A percentile compares a stretch with the other conserved stretches of the same genome.
Conservation (phyloP, 64 coral and sea anemone species). For the Porites lutea region DNA sequence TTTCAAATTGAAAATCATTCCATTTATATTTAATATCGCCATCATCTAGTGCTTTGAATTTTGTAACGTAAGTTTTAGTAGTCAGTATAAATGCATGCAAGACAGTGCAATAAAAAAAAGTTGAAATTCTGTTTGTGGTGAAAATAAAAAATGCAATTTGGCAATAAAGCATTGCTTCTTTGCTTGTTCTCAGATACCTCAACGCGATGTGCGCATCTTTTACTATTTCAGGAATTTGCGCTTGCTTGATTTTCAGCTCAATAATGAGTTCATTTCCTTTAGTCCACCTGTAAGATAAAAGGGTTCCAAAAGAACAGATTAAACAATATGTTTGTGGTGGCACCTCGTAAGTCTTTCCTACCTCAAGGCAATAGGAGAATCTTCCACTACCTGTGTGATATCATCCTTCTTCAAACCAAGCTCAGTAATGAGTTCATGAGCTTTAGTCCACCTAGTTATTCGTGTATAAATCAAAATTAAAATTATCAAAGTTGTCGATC, state of each 20-base stretch:
- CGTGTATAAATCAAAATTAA: constrained; percentile 13
- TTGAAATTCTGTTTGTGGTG: background rate
- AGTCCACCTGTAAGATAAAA: constrained; percentile 79
- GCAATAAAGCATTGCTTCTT: too few relatives aligned
- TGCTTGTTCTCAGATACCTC: constrained; percentile 58
- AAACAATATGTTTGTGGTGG: background rate
- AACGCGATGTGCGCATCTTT: constrained; percentile 88
- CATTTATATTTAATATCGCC: background rate
- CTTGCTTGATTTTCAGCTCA: constrained; percentile 74
- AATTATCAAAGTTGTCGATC: constrained; percentile 12
- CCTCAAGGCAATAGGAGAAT: constrained; percentile 80
- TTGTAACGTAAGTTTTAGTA: background rate
- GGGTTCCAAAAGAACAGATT: background rate
- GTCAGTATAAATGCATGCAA: background rate
- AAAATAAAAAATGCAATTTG: background rate
- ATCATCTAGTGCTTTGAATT: too few relatives aligned
- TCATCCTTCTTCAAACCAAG: constrained; percentile 72
- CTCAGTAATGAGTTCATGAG: constrained; percentile 77
- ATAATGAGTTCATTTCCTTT: constrained; percentile 91
- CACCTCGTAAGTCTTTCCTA: background rate
- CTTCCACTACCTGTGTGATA: constrained; percentile 59
- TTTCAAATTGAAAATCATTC: background rate
- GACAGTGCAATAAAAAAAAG: background rate
- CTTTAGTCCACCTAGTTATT: constrained; percentile 76
- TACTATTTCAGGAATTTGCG: constrained; percentile 77